Conservation (phyloP, 2,113 vertebrate species). For the Lasiurus cinereus region DNA sequence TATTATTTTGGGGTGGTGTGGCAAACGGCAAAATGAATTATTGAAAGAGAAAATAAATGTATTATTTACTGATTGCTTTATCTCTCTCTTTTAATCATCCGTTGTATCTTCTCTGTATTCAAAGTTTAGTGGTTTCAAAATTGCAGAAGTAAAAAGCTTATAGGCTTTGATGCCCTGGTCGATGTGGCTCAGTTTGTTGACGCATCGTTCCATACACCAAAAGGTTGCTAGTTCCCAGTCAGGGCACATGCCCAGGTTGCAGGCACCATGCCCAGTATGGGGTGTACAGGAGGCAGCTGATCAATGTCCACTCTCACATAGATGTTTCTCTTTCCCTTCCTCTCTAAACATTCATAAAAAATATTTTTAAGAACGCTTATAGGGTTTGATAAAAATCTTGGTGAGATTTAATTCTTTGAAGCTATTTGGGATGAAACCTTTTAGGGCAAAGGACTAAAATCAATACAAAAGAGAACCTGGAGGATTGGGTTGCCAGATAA, state of each 20-base stretch:
- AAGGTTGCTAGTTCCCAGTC: too few relatives aligned
- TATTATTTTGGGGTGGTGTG: background rate
- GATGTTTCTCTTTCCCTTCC: too few relatives aligned
- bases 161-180: background rate
- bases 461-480: background rate
- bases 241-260: too few relatives aligned
- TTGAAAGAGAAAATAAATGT: constrained; percentile 28
- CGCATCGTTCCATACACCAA: too few relatives aligned
- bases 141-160: background rate
- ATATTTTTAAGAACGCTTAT: background rate
- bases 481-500: background rate
- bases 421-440: background rate
- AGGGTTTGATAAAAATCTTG: background rate
- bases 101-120: background rate
- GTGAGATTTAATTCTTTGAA: constrained; percentile 29
- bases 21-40: background rate
- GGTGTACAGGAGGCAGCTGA: too few relatives aligned
- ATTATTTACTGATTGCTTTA: background rate
- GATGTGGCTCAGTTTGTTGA: too few relatives aligned
- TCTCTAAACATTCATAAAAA: too few relatives aligned
- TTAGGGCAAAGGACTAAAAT: background rate
- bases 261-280: too few relatives aligned
- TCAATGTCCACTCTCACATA: too few relatives aligned
- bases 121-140: background rate
- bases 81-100: background rate